Evolutionary conservation across 2,113 vertebrate genomes (phyloP).

Genomic region (Triplophysa siluroides): DNA sequence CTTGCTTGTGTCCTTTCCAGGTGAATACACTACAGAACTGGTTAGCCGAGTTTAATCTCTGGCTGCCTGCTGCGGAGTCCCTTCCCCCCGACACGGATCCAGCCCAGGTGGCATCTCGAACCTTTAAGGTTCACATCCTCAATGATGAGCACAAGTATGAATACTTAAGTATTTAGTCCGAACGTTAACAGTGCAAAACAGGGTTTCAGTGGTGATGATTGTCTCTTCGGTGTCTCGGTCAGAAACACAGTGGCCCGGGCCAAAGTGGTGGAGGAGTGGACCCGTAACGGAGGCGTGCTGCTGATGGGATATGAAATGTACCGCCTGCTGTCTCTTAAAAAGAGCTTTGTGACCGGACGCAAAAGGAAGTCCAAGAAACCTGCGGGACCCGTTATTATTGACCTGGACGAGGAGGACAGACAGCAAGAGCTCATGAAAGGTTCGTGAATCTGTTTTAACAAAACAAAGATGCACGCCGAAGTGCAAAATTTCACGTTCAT

Average conservation of each 20-base stretch:
- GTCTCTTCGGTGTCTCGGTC: not conserved
- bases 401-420: constrained; percentile 96
- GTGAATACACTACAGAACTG: constrained; percentile 98
- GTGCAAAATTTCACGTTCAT: not conserved
- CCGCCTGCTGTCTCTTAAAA: constrained; percentile 95
- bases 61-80: constrained; percentile 89
- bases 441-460: constrained; percentile 52
- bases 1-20: constrained; percentile 60
- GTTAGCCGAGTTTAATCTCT: constrained; percentile 95
- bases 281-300: constrained; percentile 89
- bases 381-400: constrained; percentile 93
- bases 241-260: constrained; percentile 92
- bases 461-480: not conserved
- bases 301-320: constrained; percentile 99
- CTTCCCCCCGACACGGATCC: constrained; percentile 83
- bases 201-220: not conserved
- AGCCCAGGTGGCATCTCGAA: constrained; percentile 78
- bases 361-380: constrained; percentile 97
- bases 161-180: not conserved
- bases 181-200: not conserved
- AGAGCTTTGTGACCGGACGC: constrained; percentile 93
- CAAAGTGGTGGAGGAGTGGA: constrained; percentile 95
- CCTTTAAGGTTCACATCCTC: constrained; percentile 92
- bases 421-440: constrained; percentile 98
- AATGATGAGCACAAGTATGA: constrained; percentile 98